These are phyloP conservation scores for Cylloceria caligata DNA, from an alignment of 2,888 invertebrate species.

Conservation along the genomic window DNA sequence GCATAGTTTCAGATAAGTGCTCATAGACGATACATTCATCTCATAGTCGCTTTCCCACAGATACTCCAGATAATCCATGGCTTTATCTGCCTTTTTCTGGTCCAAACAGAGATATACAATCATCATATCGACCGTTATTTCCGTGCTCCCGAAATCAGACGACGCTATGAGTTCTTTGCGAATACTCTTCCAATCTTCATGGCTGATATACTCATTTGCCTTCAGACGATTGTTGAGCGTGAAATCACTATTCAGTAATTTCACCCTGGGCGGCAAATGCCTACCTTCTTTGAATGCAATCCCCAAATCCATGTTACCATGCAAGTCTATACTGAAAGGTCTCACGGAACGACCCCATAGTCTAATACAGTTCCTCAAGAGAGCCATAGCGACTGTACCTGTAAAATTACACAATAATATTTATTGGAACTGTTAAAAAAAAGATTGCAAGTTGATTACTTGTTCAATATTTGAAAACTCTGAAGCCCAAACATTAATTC, in stretches of 20 bases:
- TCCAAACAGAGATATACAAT: conserved; percentile 86
- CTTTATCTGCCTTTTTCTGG: conserved; percentile 84
- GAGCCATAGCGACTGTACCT: conserved; percentile 54
- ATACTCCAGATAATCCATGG: conserved; percentile 87
- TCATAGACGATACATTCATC: conserved; percentile 87
- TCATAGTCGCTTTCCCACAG: conserved; percentile 85
- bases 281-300: neutral
- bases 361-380: conserved; percentile 33
- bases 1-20: conserved; percentile 83
- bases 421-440: neutral
- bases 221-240: conserved; percentile 1
- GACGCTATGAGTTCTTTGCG: conserved; percentile 84
- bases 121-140: conserved; percentile 87
- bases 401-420: too few relatives aligned
- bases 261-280: neutral
- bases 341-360: neutral
- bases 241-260: conserved; percentile 30
- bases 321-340: conserved; percentile 7
- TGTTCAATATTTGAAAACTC: too few relatives aligned
- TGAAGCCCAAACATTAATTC: too few relatives aligned
- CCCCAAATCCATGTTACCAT: too few relatives aligned
- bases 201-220: neutral
- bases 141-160: conserved; percentile 81
- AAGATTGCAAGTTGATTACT: too few relatives aligned
- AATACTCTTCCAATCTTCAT: conserved; percentile 82